A percentile compares a stretch with the other conserved stretches of the same genome.
phyloP scores from a whole-genome alignment of 2,797 vertebrate genomes.

The Lacerta bilineata region DNA sequence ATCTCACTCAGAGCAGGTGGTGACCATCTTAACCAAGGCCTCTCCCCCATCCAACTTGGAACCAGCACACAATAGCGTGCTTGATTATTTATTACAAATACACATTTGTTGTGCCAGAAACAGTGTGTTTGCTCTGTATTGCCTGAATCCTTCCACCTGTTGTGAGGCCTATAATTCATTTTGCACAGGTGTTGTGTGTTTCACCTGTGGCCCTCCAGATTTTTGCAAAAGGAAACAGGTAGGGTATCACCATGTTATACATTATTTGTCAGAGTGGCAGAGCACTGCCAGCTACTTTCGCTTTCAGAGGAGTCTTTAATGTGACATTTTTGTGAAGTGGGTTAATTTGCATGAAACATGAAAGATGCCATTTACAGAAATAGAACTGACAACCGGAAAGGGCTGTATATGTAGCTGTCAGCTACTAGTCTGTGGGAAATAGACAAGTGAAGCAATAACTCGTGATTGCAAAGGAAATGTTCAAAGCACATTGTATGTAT shows the following conservation, averaged over 20 bases:
- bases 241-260: conserved; percentile 32
- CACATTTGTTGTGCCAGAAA: background rate
- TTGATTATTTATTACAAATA: background rate
- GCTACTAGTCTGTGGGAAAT: conserved; percentile 43
- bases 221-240: conserved; percentile 43
- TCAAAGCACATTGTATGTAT: conserved; percentile 50
- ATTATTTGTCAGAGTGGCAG: conserved; percentile 57
- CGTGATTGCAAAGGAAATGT: conserved; percentile 46
- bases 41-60: background rate
- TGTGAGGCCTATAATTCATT: background rate
- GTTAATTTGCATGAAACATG: conserved; percentile 54
- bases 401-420: conserved; percentile 51
- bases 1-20: background rate
- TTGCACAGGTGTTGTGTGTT: background rate
- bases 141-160: conserved; percentile 1
- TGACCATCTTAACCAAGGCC: background rate
- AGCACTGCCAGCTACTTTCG: conserved; percentile 55
- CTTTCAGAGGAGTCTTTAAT: conserved; percentile 54
- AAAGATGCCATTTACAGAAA: conserved; percentile 61
- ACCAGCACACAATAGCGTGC: background rate
- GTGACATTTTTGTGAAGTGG: conserved; percentile 61
- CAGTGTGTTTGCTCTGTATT: background rate
- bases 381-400: conserved; percentile 61
- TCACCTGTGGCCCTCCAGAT: too few species aligned
- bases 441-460: conserved; percentile 31